Evolutionary conservation across 2,888 invertebrate species (phyloP), one percentile per base, ranked within the genome.

Genomic region (Acholoe squamosa): DNA sequence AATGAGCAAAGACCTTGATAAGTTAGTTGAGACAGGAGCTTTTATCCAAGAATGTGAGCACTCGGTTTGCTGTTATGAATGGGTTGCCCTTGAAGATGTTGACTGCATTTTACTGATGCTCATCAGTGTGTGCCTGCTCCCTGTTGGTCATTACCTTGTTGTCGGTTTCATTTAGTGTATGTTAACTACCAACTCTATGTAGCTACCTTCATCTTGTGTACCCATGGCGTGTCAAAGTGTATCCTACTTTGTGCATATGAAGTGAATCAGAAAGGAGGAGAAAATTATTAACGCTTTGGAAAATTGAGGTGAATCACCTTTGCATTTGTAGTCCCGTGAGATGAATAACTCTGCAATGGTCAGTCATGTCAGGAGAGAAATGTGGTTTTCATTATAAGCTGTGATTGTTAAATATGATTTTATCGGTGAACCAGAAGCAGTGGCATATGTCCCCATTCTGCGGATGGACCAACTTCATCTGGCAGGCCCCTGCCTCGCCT

Each of bases 371-470:
- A 25, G 71, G 28, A 71, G 71, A 25, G 28, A 61, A 71, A 71
- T 43, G 80, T 34, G 22, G 80, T 80, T 80, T 80, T 43, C 34
- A 33, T 80, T 33, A 16, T 80, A 22, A 80, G 34, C 80, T 80
- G 80, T 80, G 80, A 80, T 80, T 80, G 80, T 80, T 80, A 19
- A 43, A 34, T 80, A 43, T 43, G 80, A 43, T 80, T 80, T n/a
- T 80, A 22, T n/a, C 61, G 19, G 61, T 61, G 61, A 61, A 61
- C 61, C 5, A 3, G 61, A 61, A 61, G 61, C 61, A 61, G 19
- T n/a, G n/a, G n/a, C 14, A n/a, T n/a, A n/a, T 61, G 61, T 61
- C 61, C 61, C n/a, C 43, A 43, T n/a, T n/a, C n/a, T n/a, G n/a
- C n/a, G n/a, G 43, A 43, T 10, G 43, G 10, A 43, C 43, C 43